Percentiles rank a stretch among this genome's conserved stretches.
Conservation (phyloP, 2,888 invertebrate genomes). For the Ophion ventricosus region DNA sequence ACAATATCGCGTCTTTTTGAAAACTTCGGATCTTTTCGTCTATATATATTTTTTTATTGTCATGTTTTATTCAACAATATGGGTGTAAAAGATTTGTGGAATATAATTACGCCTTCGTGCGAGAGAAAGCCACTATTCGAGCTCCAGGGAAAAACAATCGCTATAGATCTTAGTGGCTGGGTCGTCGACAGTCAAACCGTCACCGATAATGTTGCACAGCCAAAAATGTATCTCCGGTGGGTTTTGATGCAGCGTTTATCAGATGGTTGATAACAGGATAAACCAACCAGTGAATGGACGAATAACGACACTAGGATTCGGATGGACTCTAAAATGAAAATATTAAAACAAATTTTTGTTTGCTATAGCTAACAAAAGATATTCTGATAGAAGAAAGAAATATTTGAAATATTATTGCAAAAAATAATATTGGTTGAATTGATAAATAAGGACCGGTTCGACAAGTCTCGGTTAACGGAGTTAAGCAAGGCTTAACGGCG, state of each 20-base stretch:
- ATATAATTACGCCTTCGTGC: conserved; percentile 90
- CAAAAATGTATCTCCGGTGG: conserved; percentile 92
- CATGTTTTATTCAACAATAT: conserved; percentile 82
- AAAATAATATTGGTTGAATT: too few relatives aligned
- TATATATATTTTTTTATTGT: background rate
- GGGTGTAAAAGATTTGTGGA: conserved; percentile 96
- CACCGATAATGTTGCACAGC: conserved; percentile 88
- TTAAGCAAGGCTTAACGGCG: too few relatives aligned
- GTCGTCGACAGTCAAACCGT: conserved; percentile 94
- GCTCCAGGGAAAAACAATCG: conserved; percentile 91
- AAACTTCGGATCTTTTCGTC: background rate
- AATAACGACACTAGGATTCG: too few relatives aligned
- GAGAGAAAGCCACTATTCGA: conserved; percentile 91
- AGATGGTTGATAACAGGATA: too few relatives aligned
- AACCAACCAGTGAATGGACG: too few relatives aligned
- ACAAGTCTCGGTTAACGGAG: too few relatives aligned
- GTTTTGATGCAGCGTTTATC: background rate
- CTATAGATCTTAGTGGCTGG: conserved; percentile 96
- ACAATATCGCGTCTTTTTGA: background rate
- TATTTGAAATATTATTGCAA: too few relatives aligned
- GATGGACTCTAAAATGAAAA: too few relatives aligned
- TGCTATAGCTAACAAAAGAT: too few relatives aligned
- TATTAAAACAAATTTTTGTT: too few relatives aligned
- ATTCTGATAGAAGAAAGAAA: too few relatives aligned
- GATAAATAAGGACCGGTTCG: too few relatives aligned